A percentile compares a stretch with the other conserved stretches of the same genome.
phyloP scores from a whole-genome alignment of 2,888 invertebrate genomes.

The Agriotes lineatus region DNA sequence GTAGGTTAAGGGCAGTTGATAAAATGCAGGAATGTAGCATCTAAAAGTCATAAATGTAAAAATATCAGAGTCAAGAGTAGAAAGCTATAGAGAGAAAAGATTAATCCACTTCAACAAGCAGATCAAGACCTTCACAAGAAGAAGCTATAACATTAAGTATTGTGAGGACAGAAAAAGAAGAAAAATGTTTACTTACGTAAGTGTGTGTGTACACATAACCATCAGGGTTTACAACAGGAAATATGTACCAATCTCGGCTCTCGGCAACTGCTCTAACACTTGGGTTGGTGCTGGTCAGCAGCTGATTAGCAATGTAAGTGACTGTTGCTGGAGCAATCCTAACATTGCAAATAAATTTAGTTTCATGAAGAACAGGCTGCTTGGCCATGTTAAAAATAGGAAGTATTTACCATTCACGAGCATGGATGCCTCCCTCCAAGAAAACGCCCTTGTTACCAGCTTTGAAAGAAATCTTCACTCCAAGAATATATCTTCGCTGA shows the following conservation, averaged over 20 bases:
- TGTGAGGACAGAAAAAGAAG: too few relatives aligned
- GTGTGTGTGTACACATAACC: constrained; percentile 61
- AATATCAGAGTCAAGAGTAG: too few relatives aligned
- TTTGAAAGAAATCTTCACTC: constrained; percentile 67
- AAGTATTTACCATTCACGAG: constrained; percentile 60
- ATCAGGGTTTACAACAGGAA: too few relatives aligned
- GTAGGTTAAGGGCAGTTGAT: too few relatives aligned
- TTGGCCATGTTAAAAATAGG: too few relatives aligned
- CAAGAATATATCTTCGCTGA: constrained; percentile 72
- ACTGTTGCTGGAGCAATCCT: constrained; percentile 61
- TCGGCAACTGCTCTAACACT: constrained; percentile 72
- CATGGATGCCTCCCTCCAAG: constrained; percentile 71
- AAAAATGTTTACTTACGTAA: constrained; percentile 71
- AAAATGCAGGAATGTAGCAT: too few relatives aligned
- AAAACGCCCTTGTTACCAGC: constrained; percentile 70
- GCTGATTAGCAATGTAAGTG: constrained; percentile 73
- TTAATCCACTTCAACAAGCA: too few relatives aligned
- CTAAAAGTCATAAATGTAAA: too few relatives aligned
- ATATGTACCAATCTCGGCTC: too few relatives aligned
- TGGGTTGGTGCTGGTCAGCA: constrained; percentile 74
- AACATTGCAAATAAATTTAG: not conserved
- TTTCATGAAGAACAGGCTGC: not conserved
- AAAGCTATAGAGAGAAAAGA: too few relatives aligned
- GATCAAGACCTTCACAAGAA: too few relatives aligned
- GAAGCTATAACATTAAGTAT: too few relatives aligned